phyloP scores from a whole-genome alignment of 2,797 vertebrate species.

The Distichodus sexfasciatus region DNA sequence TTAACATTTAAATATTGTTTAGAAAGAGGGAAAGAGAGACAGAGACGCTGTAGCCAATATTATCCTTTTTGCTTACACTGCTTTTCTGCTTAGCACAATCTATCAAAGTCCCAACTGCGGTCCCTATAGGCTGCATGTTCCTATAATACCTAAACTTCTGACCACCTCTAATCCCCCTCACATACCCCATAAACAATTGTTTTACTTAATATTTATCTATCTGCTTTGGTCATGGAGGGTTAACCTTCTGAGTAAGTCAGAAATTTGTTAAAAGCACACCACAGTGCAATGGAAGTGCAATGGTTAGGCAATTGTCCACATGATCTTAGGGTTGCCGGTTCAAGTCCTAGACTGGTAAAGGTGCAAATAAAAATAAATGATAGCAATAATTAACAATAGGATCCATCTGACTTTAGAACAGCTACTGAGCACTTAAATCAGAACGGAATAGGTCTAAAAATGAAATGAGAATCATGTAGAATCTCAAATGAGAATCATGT shows the following conservation, averaged over 20 bases:
- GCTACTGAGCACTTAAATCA: too few relatives aligned
- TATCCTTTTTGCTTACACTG: conserved; percentile 32
- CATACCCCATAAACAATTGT: conserved; percentile 36
- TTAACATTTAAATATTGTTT: too few relatives aligned
- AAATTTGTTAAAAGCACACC: conserved; percentile 8
- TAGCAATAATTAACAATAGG: too few relatives aligned
- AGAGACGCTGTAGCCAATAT: neutral
- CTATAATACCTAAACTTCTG: conserved; percentile 22
- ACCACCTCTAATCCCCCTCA: conserved; percentile 40
- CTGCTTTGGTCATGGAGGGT: conserved; percentile 17
- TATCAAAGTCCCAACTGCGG: conserved; percentile 32
- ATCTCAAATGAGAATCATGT: conserved; percentile 14
- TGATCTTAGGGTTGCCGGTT: too few relatives aligned
- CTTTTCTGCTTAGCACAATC: conserved; percentile 43
- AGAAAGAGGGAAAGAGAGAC: neutral
- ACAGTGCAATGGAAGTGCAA: too few relatives aligned
- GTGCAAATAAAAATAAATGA: too few relatives aligned
- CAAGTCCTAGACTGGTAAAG: too few relatives aligned
- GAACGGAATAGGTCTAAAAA: conserved; percentile 14
- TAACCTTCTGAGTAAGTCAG: conserved; percentile 20
- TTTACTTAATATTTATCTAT: conserved; percentile 29
- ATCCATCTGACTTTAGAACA: conserved; percentile 13
- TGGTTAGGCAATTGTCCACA: too few relatives aligned
- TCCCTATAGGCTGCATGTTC: conserved; percentile 19
- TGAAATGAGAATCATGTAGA: conserved; percentile 32